Evolutionary conservation across 35 echinoderm and acorn worm genomes (phyloP), one percentile per base, ranked within the genome.

Genomic region (Apostichopus californicus): DNA sequence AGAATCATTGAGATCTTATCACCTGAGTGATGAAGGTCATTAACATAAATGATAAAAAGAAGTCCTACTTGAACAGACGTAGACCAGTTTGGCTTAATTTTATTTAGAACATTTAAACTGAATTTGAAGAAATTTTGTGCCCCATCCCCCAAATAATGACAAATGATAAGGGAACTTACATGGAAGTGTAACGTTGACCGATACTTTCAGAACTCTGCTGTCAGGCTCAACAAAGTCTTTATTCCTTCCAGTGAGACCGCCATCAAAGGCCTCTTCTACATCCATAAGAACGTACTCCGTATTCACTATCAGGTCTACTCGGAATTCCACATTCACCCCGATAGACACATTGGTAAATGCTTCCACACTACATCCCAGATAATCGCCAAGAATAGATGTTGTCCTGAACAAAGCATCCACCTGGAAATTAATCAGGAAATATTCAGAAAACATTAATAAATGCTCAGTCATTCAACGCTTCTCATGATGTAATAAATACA

Each of bases 181-280:
- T 8, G 86, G 86, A 26, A 87, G 86, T 3, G 86, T 65, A 13
- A 87, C 86, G 14, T 87, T 87, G 22, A 87, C 57, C 14, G 86
- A 68, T 7, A 71, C 20, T 64, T 87, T 87, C 86, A 87, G 9
- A 63, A 87, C 86, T 68, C 86, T 66, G 86, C 86, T 87, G 28
- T 87, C 86, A 0, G 86, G 86, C 11, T 87, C 86, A 6, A 87
- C 86, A 64, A 87, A 87, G 58, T 87, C 86, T 3, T 64, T 59
- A 87, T 87, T 71, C 20, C 86, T 54, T 9, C 86, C 86, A 66
- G 86, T 87, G 64, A 87, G 86, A 20, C 61, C 86, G 6, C 64
- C 34, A 9, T 87, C 86, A 28, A 87, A 87, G 4, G 86, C 86
- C 17, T 54, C 59, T 52, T 87, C 86, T 28, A 87, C 24, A 5